Conservation (phyloP, 2,113 vertebrate species). For the Acanthisitta chloris region DNA sequence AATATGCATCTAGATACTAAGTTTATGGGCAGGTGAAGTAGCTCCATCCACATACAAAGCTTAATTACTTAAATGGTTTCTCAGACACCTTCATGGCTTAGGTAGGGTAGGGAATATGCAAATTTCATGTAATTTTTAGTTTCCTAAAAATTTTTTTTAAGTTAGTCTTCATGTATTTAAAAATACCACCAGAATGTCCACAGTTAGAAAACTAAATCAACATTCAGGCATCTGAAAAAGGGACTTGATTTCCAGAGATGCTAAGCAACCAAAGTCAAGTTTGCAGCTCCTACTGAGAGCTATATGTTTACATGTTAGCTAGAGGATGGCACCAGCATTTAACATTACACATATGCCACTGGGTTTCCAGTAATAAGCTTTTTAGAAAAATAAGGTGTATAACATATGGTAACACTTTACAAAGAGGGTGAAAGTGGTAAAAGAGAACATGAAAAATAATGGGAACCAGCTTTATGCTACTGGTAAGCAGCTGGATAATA, state of each 20-base stretch:
- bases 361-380: background rate
- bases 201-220: background rate
- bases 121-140: background rate
- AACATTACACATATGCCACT: background rate
- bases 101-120: background rate
- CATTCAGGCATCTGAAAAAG: background rate
- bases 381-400: conserved; percentile 6
- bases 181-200: background rate
- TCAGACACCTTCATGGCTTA: background rate
- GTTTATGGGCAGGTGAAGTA: background rate
- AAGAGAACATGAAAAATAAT: conserved; percentile 22
- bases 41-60: background rate
- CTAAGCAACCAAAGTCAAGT: background rate
- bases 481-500: conserved; percentile 1
- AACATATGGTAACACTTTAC: background rate
- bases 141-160: background rate
- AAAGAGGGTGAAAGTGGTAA: background rate
- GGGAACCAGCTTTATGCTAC: conserved; percentile 55
- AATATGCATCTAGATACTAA: background rate
- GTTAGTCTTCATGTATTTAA: background rate
- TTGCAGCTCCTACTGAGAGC: background rate
- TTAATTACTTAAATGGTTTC: background rate
- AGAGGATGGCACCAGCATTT: background rate
- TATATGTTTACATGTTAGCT: background rate
- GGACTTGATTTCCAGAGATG: background rate